Conservation (phyloP, 2,888 invertebrate genomes). For the Heliconius erato region DNA sequence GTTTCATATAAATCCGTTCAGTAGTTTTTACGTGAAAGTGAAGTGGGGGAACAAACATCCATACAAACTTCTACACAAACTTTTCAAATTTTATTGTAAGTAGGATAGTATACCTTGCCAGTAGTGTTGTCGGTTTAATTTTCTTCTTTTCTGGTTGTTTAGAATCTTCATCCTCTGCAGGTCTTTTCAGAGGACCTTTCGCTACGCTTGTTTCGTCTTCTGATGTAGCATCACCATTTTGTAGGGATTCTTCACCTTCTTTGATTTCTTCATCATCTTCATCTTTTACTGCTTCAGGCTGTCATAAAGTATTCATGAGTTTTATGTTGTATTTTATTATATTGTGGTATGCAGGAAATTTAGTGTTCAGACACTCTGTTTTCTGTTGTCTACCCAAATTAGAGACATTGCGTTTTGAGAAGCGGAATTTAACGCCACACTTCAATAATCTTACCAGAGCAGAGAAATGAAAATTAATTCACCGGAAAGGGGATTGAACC, state of each 20-base stretch:
- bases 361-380: neutral
- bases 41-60: neutral
- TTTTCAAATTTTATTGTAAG: neutral
- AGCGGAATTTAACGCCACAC: no score
- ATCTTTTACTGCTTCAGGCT: conserved; percentile 81
- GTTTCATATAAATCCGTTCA: neutral
- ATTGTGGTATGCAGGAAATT: neutral
- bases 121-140: conserved; percentile 58
- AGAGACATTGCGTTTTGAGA: no score
- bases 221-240: conserved; percentile 67
- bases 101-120: conserved; percentile 50
- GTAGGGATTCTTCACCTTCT: conserved; percentile 52
- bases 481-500: no score
- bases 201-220: conserved; percentile 57
- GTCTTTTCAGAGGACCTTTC: conserved; percentile 62
- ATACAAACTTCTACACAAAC: neutral
- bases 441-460: no score
- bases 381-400: no score
- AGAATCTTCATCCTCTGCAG: conserved; percentile 56
- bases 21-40: neutral
- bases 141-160: conserved; percentile 68
- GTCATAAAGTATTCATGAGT: conserved; percentile 32
- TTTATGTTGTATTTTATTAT: neutral
- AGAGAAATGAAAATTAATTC: no score
- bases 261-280: conserved; percentile 73